Percentiles rank a stretch among this genome's conserved stretches.
These are phyloP conservation scores for Rana temporaria DNA, from an alignment of 2,113 vertebrate genomes.

Conservation along the genomic window DNA sequence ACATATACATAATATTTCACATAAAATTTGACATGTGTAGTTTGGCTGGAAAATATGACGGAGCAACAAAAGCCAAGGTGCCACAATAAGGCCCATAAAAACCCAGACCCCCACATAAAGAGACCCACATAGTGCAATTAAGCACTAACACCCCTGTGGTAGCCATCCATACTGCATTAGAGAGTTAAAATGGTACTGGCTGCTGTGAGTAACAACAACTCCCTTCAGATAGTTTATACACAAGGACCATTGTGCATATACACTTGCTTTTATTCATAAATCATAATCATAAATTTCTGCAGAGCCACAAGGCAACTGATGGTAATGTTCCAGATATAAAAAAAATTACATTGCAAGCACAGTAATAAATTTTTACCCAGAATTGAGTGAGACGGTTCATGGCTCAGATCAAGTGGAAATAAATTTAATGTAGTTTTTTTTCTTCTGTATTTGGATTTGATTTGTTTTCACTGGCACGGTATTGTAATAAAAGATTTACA, in stretches of 20 bases:
- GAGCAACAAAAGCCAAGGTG: no score
- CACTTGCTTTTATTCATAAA: neutral
- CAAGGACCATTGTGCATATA: neutral
- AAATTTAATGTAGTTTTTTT: constrained; percentile 44
- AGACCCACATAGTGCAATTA: no score
- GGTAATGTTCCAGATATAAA: neutral
- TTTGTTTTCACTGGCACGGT: constrained; percentile 71
- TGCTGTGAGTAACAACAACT: no score
- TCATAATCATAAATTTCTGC: no score
- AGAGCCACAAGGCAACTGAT: neutral
- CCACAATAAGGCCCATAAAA: no score
- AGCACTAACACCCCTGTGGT: no score
- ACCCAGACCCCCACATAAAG: no score
- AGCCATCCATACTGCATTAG: no score
- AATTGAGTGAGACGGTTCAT: neutral
- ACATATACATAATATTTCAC: no score
- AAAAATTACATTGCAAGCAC: constrained; percentile 6
- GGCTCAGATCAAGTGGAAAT: constrained; percentile 26
- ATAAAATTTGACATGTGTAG: no score
- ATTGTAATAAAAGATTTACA: constrained; percentile 69
- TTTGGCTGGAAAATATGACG: no score
- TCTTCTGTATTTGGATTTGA: constrained; percentile 70
- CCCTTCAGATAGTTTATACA: neutral
- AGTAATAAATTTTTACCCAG: constrained; percentile 16
- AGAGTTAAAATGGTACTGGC: no score